These are phyloP conservation scores for Upupa epops DNA, from an alignment of 2,113 vertebrate species.

Conservation along the genomic window DNA sequence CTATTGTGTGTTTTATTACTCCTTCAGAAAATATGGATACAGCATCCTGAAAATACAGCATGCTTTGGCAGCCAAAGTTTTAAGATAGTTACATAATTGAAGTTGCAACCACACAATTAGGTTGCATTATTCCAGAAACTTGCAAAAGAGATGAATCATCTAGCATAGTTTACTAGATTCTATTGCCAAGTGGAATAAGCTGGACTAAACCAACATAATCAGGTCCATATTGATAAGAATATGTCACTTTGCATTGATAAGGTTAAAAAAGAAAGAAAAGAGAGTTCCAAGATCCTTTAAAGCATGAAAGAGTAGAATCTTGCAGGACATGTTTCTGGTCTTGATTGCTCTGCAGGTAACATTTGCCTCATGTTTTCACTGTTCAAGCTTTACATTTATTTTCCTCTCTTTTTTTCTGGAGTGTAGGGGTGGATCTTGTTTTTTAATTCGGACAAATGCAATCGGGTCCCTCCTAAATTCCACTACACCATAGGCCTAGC, in stretches of 20 bases:
- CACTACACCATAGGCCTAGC: not conserved
- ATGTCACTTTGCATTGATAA: not conserved
- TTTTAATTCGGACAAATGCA: not conserved
- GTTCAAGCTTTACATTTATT: not conserved
- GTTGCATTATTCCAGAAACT: not conserved
- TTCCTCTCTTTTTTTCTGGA: not conserved
- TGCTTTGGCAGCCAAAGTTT: not conserved
- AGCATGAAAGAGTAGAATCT: not conserved
- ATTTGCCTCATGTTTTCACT: not conserved
- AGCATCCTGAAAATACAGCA: not conserved
- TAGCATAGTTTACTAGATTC: not conserved
- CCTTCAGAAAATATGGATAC: not conserved
- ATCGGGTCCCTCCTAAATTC: not conserved
- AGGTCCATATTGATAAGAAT: not conserved
- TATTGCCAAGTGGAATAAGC: not conserved
- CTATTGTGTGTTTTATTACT: not conserved
- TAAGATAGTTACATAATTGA: not conserved
- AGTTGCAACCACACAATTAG: not conserved
- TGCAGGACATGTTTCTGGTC: not conserved
- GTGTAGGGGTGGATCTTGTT: not conserved
- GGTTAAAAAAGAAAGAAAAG: not conserved
- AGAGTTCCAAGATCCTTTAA: not conserved
- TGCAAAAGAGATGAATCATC: conserved; percentile 1
- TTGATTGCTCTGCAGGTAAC: not conserved
- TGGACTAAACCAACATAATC: not conserved